Evolutionary conservation across 1,140 invertebrate species (phyloP).

Genomic region (Lordiphosa clarofinis): DNA sequence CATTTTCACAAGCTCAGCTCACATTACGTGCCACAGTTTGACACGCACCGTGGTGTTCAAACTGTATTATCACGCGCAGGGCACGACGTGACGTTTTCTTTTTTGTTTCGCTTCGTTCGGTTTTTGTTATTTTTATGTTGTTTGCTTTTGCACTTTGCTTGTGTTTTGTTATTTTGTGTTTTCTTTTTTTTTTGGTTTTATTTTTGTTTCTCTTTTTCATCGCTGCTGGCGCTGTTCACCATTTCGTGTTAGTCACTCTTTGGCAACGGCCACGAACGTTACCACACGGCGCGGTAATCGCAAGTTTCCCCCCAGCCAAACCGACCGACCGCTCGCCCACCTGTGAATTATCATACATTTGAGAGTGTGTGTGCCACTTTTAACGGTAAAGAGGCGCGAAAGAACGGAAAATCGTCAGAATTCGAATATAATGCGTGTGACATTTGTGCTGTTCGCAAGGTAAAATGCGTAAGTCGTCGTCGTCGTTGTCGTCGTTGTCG

Average conservation of each 20-base stretch:
- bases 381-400: constrained; percentile 31
- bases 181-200: constrained; percentile 24
- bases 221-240: constrained; percentile 11
- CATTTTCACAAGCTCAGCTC: constrained; percentile 1
- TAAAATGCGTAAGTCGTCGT: constrained; percentile 40
- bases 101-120: constrained; percentile 30
- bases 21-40: background rate
- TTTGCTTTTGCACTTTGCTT: constrained; percentile 63
- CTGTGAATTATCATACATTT: constrained; percentile 36
- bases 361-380: constrained; percentile 19
- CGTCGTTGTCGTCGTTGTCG: constrained; percentile 36
- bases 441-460: constrained; percentile 33
- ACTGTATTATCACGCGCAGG: constrained; percentile 59
- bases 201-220: constrained; percentile 26
- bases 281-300: constrained; percentile 57
- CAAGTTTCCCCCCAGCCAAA: constrained; percentile 20
- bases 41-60: constrained; percentile 15
- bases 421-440: constrained; percentile 43
- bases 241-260: constrained; percentile 66
- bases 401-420: constrained; percentile 20
- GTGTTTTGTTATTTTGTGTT: constrained; percentile 31
- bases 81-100: constrained; percentile 14
- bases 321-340: constrained; percentile 13
- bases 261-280: constrained; percentile 62
- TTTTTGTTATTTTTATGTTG: constrained; percentile 32